Percentiles rank a stretch among this genome's conserved stretches.
phyloP scores from a whole-genome alignment of 2,113 vertebrate genomes.

The Catagonus wagneri region DNA sequence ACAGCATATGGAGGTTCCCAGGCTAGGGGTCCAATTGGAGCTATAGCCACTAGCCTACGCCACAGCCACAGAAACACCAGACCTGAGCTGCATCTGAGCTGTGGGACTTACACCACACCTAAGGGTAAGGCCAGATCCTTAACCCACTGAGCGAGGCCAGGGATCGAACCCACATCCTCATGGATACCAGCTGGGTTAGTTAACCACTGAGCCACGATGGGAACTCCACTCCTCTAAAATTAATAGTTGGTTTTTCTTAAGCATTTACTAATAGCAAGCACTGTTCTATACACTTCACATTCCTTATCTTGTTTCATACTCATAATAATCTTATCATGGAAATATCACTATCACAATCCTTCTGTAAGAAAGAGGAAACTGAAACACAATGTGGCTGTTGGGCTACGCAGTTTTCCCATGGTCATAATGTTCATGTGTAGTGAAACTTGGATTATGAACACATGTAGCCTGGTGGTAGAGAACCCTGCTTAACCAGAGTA shows the following conservation, averaged over 20 bases:
- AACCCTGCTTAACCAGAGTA: neutral
- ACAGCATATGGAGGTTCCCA: too few relatives aligned
- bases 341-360: neutral
- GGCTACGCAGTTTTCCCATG: neutral
- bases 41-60: too few relatives aligned
- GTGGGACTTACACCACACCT: too few relatives aligned
- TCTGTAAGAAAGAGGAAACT: neutral
- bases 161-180: too few relatives aligned
- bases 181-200: too few relatives aligned
- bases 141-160: too few relatives aligned
- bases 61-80: too few relatives aligned
- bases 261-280: neutral
- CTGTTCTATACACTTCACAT: neutral
- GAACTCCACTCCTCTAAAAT: too few relatives aligned
- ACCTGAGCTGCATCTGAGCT: too few relatives aligned
- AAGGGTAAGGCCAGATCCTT: too few relatives aligned
- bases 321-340: neutral
- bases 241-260: neutral
- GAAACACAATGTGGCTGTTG: neutral
- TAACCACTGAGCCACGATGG: too few relatives aligned
- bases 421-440: neutral
- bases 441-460: neutral
- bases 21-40: too few relatives aligned
- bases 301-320: neutral
- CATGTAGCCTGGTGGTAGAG: neutral